Base-by-base conservation (phyloP, 2,113 vertebrate species). In the Pelecanoides urinatrix region DNA sequence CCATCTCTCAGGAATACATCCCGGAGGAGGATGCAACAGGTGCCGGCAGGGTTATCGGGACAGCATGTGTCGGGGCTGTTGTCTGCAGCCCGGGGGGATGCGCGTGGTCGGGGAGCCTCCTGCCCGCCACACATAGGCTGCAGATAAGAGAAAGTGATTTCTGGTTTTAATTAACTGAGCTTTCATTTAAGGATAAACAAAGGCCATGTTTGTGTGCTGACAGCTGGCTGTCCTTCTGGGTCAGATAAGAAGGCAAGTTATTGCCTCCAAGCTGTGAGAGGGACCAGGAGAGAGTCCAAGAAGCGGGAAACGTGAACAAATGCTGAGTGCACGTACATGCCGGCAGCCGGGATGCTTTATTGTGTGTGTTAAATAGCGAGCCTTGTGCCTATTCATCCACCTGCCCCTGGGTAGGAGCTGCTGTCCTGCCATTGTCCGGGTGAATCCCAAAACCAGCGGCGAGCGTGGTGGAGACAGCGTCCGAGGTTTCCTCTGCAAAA, bases 161-260 rank as follows among this genome's bases (percentile, higher is more conserved):
- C 93, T 94, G 74, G 11, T 92, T 97, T 95, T 94, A 96, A 92
- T 93, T 97, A 96, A 97, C 93, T 94, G 92, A 94, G 81, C 92
- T 95, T 94, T 96, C 86, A 75, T 90, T 91, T 92, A 91, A 92
- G 68, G 58, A 45, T 88, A 96, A 94, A 97, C 95, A 97, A 97
- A 97, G 94, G 88, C 90, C 94, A 66, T 72, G 88, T 92, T 97
- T 96, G 95, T 91, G 70, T 85, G 86, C 91, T 97, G 97, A 96
- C 91, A 97, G 81, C 90, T 96, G 79, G 94, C 88, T 86, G 89
- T 94, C 96, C 96, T 96, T 96, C 94, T 96, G 96, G 95, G 92
- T 96, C 93, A 94, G 92, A 94, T 97, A 97, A 96, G 85, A 81
- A 92, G 88, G 77, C 83, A 45, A 94, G 84, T 95, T 94, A 94